Conservation (phyloP, 1,140 invertebrate genomes). For the Pseudachorutes palmiensis region DNA sequence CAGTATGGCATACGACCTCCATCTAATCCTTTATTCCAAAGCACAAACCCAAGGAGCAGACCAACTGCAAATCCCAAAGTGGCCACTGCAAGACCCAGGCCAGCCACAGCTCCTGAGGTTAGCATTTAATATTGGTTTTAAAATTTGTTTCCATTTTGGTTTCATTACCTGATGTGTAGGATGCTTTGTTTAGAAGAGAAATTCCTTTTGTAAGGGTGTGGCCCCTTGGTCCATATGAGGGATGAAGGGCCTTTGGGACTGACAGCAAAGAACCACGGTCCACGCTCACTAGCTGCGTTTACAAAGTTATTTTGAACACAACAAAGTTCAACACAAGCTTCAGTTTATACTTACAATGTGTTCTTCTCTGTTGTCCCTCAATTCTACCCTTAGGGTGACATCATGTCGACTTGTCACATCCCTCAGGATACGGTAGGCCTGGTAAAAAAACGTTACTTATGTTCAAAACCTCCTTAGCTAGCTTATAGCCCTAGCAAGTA, state of each 20-base stretch:
- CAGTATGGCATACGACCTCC: too few relatives aligned
- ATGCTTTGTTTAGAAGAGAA: too few relatives aligned
- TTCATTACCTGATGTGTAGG: too few relatives aligned
- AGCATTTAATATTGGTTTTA: too few relatives aligned
- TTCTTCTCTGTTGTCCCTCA: constrained; percentile 37
- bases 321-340: too few relatives aligned
- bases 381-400: constrained; percentile 40
- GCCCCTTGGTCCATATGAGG: not conserved
- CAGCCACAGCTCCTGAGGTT: constrained; percentile 44
- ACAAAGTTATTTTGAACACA: not conserved
- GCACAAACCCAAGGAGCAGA: constrained; percentile 43
- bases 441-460: not conserved
- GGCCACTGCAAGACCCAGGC: constrained; percentile 44
- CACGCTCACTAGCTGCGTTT: not conserved
- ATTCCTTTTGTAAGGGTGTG: too few relatives aligned
- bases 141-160: too few relatives aligned
- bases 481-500: too few relatives aligned
- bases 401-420: constrained; percentile 41
- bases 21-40: too few relatives aligned
- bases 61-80: constrained; percentile 43
- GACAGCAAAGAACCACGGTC: not conserved
- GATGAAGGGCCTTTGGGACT: not conserved
- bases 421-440: constrained; percentile 39
- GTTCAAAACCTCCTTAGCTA: too few relatives aligned
- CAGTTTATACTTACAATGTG: constrained; percentile 38